Conservation (phyloP, 2,797 vertebrate genomes). For the Toxotes lorentzi region DNA sequence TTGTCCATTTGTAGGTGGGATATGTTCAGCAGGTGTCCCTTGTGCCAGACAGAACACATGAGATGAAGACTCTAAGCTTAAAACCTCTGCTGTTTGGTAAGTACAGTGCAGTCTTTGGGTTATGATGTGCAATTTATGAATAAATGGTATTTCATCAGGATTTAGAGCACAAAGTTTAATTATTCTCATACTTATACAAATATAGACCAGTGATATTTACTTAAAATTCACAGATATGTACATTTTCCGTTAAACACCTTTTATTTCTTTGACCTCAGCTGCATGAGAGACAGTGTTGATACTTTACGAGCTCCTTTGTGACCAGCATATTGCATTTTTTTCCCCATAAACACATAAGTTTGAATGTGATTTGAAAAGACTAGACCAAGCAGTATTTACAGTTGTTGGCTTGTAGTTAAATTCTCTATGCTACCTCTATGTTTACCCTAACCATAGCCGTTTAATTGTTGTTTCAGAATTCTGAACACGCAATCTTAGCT, state of each 20-base stretch:
- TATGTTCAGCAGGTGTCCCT: conserved; percentile 90
- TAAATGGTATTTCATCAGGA: neutral
- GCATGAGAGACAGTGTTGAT: conserved; percentile 11
- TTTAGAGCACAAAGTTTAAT: conserved; percentile 31
- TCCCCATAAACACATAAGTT: conserved; percentile 20
- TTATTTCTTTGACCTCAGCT: conserved; percentile 26
- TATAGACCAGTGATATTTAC: conserved; percentile 67
- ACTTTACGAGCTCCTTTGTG: conserved; percentile 17
- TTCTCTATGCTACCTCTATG: conserved; percentile 17
- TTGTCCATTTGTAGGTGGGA: conserved; percentile 77
- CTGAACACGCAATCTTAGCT: conserved; percentile 53
- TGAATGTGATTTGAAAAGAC: conserved; percentile 17
- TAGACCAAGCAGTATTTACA: conserved; percentile 30
- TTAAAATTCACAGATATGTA: conserved; percentile 75
- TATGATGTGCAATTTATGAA: neutral
- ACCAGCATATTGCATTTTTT: conserved; percentile 11
- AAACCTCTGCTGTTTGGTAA: conserved; percentile 89
- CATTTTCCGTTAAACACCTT: conserved; percentile 52
- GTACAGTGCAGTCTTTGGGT: conserved; percentile 28
- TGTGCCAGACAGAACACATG: conserved; percentile 84
- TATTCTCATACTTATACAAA: conserved; percentile 62
- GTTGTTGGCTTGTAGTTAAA: neutral
- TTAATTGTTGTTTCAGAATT: conserved; percentile 21
- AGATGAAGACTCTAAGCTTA: conserved; percentile 93
- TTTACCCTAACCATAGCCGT: conserved; percentile 7